Evolutionary conservation across 30 jellyfish, hydroid and myxozoan genomes (phyloP).

Genomic region (Hydractinia echinata): DNA sequence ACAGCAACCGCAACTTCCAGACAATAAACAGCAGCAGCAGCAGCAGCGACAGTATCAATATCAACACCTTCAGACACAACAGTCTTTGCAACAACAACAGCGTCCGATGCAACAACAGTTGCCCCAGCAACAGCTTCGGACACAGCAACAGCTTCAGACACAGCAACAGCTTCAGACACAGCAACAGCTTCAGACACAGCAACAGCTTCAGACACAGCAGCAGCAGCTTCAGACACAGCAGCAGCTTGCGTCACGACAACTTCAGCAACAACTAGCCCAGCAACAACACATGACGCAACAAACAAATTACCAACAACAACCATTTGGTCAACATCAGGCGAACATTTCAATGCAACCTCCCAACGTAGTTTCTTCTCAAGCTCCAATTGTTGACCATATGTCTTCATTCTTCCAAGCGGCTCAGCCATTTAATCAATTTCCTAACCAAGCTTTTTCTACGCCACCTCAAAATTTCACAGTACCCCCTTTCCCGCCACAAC

Average conservation of each 20-base stretch:
- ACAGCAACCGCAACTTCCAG: not conserved
- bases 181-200: conserved; percentile 32
- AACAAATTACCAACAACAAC: not conserved
- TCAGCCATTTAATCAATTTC: conserved; percentile 11
- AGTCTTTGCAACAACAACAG: conserved; percentile 21
- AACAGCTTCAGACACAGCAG: conserved; percentile 32
- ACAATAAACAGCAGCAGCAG: conserved; percentile 7
- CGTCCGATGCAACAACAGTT: conserved; percentile 51
- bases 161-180: conserved; percentile 31
- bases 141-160: conserved; percentile 29
- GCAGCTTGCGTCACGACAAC: conserved; percentile 52
- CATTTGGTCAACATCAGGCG: not conserved
- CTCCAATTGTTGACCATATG: conserved; percentile 42
- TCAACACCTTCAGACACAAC: conserved; percentile 34
- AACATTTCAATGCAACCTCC: not conserved
- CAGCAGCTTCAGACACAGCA: conserved; percentile 35
- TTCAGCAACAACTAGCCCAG: conserved; percentile 39
- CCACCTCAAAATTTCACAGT: conserved; percentile 7
- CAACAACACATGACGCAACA: not conserved
- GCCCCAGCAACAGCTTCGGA: conserved; percentile 35
- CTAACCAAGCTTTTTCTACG: conserved; percentile 26
- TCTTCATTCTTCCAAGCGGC: conserved; percentile 32
- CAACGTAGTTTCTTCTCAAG: not conserved
- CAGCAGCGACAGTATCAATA: conserved; percentile 24
- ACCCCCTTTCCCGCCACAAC: not conserved